Evolutionary conservation across 2,113 vertebrate species (phyloP).

Genomic region (Nothobranchius furzeri): DNA sequence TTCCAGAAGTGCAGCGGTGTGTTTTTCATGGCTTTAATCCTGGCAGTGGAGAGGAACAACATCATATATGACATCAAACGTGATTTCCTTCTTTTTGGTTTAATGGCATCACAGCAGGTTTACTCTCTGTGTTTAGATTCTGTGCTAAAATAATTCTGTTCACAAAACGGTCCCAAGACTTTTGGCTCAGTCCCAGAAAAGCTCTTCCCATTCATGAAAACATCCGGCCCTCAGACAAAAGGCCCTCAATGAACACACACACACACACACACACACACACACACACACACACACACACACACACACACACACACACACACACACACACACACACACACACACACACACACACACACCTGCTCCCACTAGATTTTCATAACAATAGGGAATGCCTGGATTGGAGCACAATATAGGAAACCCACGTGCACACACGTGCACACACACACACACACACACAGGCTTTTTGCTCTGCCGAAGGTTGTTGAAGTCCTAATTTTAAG

Average conservation of each 20-base stretch:
- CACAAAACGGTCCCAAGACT: conserved; percentile 4
- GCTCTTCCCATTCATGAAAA: conserved; percentile 58
- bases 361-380: conserved; percentile 55
- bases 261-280: too few relatives aligned
- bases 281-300: background rate
- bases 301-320: conserved; percentile 13
- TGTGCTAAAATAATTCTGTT: conserved; percentile 22
- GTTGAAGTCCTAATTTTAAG: background rate
- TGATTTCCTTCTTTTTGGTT: too few relatives aligned
- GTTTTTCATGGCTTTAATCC: too few relatives aligned
- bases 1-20: too few relatives aligned
- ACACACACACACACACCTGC: conserved; percentile 9
- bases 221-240: conserved; percentile 72
- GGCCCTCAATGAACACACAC: conserved; percentile 55
- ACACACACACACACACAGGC: too few relatives aligned
- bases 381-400: conserved; percentile 43
- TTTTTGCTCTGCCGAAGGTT: background rate
- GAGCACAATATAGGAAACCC: conserved; percentile 43
- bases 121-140: conserved; percentile 5
- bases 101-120: too few relatives aligned
- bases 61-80: too few relatives aligned
- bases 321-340: conserved; percentile 5
- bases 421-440: background rate
- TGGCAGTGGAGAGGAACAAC: too few relatives aligned
- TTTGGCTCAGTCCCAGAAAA: conserved; percentile 54